Percentiles rank a stretch among this genome's conserved stretches.
These are phyloP conservation scores for Lagorchestes hirsutus DNA, from an alignment of 2,797 vertebrate genomes.

Conservation along the genomic window DNA sequence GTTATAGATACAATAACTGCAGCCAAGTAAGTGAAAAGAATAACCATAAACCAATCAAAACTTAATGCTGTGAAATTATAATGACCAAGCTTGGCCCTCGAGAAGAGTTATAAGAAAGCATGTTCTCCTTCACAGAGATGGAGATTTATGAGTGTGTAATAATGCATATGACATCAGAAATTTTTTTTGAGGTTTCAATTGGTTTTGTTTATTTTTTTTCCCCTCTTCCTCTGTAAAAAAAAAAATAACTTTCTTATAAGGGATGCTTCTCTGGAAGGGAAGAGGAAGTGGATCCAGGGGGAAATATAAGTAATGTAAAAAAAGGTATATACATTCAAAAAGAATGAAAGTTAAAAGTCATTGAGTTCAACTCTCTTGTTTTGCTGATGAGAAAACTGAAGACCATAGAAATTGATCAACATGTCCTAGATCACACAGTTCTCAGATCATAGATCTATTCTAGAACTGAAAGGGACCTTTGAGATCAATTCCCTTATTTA, in stretches of 20 bases:
- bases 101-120: neutral
- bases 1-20: neutral
- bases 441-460: neutral
- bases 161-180: neutral
- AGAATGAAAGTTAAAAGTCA: neutral
- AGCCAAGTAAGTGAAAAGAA: neutral
- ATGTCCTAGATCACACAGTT: neutral
- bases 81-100: neutral
- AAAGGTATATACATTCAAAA: neutral
- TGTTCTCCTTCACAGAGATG: neutral
- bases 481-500: neutral
- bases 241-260: neutral
- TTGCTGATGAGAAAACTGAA: conserved; percentile 8
- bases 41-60: neutral
- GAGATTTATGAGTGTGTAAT: neutral
- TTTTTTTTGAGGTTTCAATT: neutral
- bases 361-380: neutral
- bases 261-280: neutral
- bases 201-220: neutral
- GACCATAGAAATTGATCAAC: neutral
- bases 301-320: neutral
- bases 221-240: neutral
- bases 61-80: neutral
- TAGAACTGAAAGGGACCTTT: neutral
- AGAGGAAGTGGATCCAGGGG: neutral